phyloP scores from a whole-genome alignment of 2,797 vertebrate genomes.

The Coracias cyanogaster region DNA sequence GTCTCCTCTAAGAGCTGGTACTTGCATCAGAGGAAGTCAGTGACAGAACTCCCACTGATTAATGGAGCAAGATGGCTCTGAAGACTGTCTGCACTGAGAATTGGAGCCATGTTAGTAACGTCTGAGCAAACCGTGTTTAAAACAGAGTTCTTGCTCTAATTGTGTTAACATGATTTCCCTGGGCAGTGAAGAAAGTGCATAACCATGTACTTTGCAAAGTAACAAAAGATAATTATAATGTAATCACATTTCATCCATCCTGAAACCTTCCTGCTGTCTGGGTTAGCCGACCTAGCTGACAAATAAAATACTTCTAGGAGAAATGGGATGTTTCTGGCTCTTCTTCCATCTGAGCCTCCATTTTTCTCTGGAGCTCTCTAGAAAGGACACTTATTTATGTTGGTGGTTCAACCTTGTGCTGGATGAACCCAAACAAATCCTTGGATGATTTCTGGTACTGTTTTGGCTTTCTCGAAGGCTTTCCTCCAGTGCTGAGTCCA shows the following conservation, averaged over 20 bases:
- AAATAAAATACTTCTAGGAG: not conserved
- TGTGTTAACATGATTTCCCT: constrained; percentile 60
- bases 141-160: constrained; percentile 34
- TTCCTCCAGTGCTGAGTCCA: not conserved
- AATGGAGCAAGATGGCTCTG: not conserved
- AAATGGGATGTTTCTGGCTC: not conserved
- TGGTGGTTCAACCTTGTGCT: not conserved
- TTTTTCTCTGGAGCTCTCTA: not conserved
- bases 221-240: constrained; percentile 34
- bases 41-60: not conserved
- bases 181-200: constrained; percentile 51
- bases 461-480: not conserved
- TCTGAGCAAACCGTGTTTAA: not conserved
- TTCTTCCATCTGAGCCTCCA: not conserved
- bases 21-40: not conserved
- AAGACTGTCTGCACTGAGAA: not conserved
- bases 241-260: constrained; percentile 23
- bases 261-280: not conserved
- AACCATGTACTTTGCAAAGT: constrained; percentile 23
- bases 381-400: not conserved
- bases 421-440: not conserved
- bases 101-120: not conserved
- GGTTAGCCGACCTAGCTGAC: not conserved
- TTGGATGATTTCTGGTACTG: not conserved
- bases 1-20: not conserved